phyloP scores from a whole-genome alignment of 2,888 invertebrate genomes.

The Chironomus riparius region DNA sequence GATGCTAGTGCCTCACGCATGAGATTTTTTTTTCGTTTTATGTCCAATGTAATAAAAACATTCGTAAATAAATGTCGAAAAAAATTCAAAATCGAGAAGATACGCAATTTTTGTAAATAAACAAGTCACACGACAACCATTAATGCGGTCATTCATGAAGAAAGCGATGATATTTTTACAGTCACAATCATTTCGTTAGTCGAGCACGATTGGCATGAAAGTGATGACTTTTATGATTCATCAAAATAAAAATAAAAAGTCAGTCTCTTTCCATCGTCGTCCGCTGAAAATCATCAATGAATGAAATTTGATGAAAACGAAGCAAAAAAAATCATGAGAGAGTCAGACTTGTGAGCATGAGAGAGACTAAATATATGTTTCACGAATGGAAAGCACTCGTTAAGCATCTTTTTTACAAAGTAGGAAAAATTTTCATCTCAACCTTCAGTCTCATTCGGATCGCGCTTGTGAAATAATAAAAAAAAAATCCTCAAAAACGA shows the following conservation, averaged over 20 bases:
- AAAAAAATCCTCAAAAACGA: not conserved
- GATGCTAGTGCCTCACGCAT: too few relatives aligned
- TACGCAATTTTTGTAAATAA: too few relatives aligned
- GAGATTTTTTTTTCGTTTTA: too few relatives aligned
- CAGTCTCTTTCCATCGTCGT: too few relatives aligned
- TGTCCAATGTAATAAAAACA: too few relatives aligned
- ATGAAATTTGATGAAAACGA: not conserved
- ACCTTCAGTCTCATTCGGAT: not conserved
- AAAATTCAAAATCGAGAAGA: too few relatives aligned
- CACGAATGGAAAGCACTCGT: not conserved
- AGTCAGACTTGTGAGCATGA: not conserved
- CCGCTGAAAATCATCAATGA: not conserved
- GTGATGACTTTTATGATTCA: not conserved
- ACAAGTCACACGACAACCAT: not conserved
- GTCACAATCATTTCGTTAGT: not conserved
- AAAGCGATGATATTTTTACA: not conserved
- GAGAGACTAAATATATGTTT: not conserved
- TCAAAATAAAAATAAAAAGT: not conserved
- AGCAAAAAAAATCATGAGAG: not conserved
- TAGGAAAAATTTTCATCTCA: not conserved
- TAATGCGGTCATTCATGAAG: not conserved
- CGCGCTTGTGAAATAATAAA: conserved; percentile 9
- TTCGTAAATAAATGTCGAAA: too few relatives aligned
- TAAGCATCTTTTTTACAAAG: not conserved
- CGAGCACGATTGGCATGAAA: too few relatives aligned